These are phyloP conservation scores for Axis porcinus DNA, from an alignment of 2,113 vertebrate species.

Conservation along the genomic window DNA sequence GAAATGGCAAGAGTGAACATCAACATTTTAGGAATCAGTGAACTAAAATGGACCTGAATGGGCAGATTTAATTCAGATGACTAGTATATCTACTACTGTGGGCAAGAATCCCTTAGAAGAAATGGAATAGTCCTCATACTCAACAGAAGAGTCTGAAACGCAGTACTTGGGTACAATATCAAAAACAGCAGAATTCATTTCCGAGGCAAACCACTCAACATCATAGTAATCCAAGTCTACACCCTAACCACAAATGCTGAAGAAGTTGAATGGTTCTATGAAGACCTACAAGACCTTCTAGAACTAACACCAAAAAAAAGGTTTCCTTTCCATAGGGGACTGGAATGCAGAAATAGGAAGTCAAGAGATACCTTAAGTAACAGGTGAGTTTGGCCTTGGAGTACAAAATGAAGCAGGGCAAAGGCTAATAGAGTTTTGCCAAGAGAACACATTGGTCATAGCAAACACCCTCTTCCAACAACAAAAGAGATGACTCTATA, in stretches of 20 bases:
- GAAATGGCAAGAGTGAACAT: background rate
- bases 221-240: background rate
- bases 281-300: background rate
- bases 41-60: background rate
- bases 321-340: background rate
- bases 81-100: background rate
- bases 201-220: rapidly evolving
- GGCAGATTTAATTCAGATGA: background rate
- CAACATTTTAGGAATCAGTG: background rate
- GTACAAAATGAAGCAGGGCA: background rate
- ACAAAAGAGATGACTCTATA: background rate
- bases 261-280: background rate
- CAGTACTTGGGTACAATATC: background rate
- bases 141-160: background rate
- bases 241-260: background rate
- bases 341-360: background rate
- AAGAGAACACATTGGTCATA: background rate
- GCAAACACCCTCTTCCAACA: background rate
- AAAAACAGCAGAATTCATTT: background rate
- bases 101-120: background rate
- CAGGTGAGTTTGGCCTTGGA: background rate
- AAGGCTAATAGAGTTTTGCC: background rate
- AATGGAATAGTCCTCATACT: background rate
- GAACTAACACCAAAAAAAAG: background rate
- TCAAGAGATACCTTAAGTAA: background rate